Evolutionary conservation across 2,888 invertebrate genomes (phyloP).

Genomic region (Campoplex nolae): DNA sequence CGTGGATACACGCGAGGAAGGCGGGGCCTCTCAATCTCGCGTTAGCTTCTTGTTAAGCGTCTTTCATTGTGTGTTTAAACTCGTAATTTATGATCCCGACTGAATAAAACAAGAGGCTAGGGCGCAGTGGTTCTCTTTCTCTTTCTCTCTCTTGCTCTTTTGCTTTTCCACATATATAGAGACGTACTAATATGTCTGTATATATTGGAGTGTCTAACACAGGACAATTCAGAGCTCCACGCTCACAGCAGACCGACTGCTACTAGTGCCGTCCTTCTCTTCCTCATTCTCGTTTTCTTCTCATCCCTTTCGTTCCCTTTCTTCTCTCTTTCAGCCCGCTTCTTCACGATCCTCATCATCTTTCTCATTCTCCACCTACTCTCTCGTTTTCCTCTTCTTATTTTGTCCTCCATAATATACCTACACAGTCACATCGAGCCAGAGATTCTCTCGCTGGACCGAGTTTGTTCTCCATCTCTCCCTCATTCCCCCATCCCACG

Average conservation of each 20-base stretch:
- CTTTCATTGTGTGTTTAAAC: conserved; percentile 85
- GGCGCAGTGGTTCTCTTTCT: conserved; percentile 64
- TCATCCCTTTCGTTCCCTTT: conserved; percentile 26
- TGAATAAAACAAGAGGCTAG: conserved; percentile 84
- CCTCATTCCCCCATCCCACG: conserved; percentile 37
- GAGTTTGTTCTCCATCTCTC: conserved; percentile 17
- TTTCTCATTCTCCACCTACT: conserved; percentile 33
- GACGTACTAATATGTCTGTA: background rate
- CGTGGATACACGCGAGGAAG: conserved; percentile 72
- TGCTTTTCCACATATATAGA: conserved; percentile 24
- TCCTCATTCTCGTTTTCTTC: conserved; percentile 30
- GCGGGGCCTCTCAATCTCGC: conserved; percentile 85
- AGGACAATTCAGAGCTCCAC: conserved; percentile 45
- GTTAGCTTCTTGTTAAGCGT: conserved; percentile 85
- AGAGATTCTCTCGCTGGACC: conserved; percentile 46
- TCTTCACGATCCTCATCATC: conserved; percentile 42
- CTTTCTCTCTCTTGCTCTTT: conserved; percentile 59
- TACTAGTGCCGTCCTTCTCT: conserved; percentile 42
- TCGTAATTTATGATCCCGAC: conserved; percentile 85
- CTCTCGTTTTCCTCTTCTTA: conserved; percentile 54
- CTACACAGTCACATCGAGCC: conserved; percentile 15
- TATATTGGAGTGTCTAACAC: conserved; percentile 31
- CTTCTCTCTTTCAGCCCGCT: conserved; percentile 24
- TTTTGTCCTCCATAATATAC: conserved; percentile 35
- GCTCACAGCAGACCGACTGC: conserved; percentile 48